Percentiles rank a stretch among this genome's conserved stretches.
Conservation (phyloP, 2,797 vertebrate genomes). For the Tangara arthus region DNA sequence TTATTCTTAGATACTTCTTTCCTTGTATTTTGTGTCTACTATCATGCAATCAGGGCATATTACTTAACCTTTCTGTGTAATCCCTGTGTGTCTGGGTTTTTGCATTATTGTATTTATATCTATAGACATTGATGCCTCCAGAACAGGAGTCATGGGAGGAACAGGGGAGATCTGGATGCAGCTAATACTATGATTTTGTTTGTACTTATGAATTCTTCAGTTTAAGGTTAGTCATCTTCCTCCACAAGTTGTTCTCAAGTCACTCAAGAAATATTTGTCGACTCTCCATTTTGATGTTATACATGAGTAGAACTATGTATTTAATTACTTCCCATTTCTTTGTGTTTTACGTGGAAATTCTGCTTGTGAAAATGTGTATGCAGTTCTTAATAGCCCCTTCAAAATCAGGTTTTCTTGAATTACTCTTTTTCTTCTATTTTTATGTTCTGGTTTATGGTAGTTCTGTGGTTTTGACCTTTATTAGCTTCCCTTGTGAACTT, state of each 20-base stretch:
- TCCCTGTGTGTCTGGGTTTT: not conserved
- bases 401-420: not conserved
- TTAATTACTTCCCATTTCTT: not conserved
- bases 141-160: not conserved
- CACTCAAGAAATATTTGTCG: not conserved
- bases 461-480: constrained; percentile 45
- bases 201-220: not conserved
- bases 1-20: not conserved
- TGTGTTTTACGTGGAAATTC: not conserved
- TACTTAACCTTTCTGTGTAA: not conserved
- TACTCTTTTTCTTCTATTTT: not conserved
- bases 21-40: not conserved
- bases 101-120: not conserved
- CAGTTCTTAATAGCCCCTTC: not conserved
- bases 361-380: not conserved
- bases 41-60: not conserved
- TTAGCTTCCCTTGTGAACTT: constrained; percentile 34
- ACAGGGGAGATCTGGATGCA: not conserved
- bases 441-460: not conserved
- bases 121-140: not conserved
- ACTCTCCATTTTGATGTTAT: not conserved
- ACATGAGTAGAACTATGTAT: not conserved
- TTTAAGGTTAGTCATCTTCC: not conserved
- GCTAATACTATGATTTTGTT: not conserved
- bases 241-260: not conserved